Evolutionary conservation across 1,140 invertebrate genomes (phyloP).

Genomic region (Ruditapes philippinarum): DNA sequence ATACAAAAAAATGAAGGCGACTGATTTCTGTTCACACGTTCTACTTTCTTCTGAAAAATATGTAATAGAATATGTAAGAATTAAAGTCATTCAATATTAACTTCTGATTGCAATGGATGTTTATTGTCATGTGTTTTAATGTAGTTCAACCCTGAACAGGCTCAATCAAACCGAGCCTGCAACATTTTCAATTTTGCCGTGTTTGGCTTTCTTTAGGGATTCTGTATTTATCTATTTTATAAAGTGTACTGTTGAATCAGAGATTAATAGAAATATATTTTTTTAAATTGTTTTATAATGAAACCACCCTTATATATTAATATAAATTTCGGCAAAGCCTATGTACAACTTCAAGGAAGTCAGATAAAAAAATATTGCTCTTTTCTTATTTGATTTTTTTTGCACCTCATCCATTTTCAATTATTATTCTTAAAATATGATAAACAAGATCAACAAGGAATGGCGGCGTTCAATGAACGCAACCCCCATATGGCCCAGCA

Average conservation of each 20-base stretch:
- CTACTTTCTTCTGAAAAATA: constrained; percentile 1
- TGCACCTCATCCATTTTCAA: background rate
- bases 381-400: constrained; percentile 2
- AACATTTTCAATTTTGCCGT: too few relatives aligned
- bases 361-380: background rate
- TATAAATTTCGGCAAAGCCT: background rate
- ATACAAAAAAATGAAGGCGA: background rate
- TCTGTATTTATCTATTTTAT: too few relatives aligned
- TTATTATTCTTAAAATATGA: constrained; percentile 11
- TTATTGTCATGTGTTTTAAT: background rate
- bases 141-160: background rate
- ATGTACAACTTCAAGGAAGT: too few relatives aligned
- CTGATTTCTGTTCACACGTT: background rate
- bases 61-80: too few relatives aligned
- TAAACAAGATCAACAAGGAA: too few relatives aligned
- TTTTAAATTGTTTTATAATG: background rate
- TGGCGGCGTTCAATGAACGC: too few relatives aligned
- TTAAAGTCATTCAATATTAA: background rate
- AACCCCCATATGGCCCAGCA: too few relatives aligned
- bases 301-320: constrained; percentile 1
- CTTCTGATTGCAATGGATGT: background rate
- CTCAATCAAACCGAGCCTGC: too few relatives aligned
- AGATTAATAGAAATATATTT: background rate
- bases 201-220: too few relatives aligned
- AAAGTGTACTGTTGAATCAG: background rate